Evolutionary conservation across 2,113 vertebrate species (phyloP).

Genomic region (Malaclemys terrapin): DNA sequence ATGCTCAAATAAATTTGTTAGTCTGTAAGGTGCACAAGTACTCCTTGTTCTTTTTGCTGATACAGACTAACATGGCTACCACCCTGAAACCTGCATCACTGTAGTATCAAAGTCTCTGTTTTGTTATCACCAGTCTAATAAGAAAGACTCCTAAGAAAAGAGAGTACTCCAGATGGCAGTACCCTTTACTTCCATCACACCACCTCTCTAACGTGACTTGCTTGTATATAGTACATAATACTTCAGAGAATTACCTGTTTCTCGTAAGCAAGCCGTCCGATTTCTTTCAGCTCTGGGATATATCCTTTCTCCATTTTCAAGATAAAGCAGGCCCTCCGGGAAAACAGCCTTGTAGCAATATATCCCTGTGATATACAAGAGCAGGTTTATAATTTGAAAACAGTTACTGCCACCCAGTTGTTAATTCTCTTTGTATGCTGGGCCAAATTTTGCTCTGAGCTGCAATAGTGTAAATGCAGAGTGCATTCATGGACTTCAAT

Average conservation of each 20-base stretch:
- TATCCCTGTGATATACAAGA: slow-evolving; percentile 69
- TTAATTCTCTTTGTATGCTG: not conserved
- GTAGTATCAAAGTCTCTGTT: not conserved
- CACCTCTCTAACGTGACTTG: fast-evolving
- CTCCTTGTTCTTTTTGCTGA: no score
- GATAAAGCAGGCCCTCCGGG: slow-evolving; percentile 77
- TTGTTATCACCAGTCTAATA: not conserved
- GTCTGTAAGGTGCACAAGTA: no score
- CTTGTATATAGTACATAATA: fast-evolving
- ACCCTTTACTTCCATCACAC: no score
- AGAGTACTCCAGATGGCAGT: not conserved
- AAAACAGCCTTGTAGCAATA: slow-evolving; percentile 70
- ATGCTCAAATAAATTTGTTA: no score
- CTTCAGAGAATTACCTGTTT: slow-evolving; percentile 64
- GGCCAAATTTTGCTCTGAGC: not conserved
- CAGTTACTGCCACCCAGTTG: not conserved
- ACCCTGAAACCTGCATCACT: no score
- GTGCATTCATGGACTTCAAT: not conserved
- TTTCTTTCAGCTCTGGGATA: slow-evolving; percentile 58
- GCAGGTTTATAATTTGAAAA: not conserved
- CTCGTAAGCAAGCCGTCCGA: slow-evolving; percentile 72
- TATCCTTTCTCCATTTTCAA: slow-evolving; percentile 69
- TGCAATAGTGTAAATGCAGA: not conserved
- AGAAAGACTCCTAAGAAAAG: not conserved
- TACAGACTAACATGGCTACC: no score